Percentiles rank a stretch among this genome's conserved stretches.
Conservation (phyloP, 2,113 vertebrate genomes). For the Nothocercus nigrocapillus region DNA sequence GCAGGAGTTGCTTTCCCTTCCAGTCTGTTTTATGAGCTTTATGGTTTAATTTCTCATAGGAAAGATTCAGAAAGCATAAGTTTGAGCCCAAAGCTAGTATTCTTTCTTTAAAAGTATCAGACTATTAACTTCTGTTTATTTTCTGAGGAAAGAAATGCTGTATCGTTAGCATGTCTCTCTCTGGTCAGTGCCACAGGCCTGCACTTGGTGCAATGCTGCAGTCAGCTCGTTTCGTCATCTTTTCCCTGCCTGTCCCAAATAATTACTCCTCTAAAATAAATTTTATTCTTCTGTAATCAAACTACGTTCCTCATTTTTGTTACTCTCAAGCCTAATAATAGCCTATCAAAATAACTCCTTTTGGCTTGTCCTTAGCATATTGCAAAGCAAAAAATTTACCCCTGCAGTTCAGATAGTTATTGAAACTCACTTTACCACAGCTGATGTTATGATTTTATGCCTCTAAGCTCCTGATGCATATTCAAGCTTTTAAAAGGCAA, state of each 20-base stretch:
- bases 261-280: neutral
- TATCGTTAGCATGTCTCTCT: neutral
- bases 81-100: neutral
- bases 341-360: neutral
- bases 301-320: slow-evolving; percentile 1
- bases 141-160: neutral
- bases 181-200: neutral
- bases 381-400: neutral
- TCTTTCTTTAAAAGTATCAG: neutral
- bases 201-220: neutral
- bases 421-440: slow-evolving; percentile 36
- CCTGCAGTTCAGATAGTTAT: slow-evolving; percentile 28
- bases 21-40: neutral
- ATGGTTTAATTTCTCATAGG: neutral
- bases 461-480: slow-evolving; percentile 66
- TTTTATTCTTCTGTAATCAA: neutral
- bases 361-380: slow-evolving; percentile 29
- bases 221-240: neutral
- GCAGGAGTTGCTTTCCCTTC: neutral
- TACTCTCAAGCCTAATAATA: slow-evolving; percentile 19
- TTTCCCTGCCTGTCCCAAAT: neutral
- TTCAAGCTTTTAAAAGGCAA: slow-evolving; percentile 34
- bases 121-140: neutral
- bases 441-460: slow-evolving; percentile 32
- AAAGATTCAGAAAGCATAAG: fast-evolving